Percentiles rank a stretch among this genome's conserved stretches.
Conservation (phyloP, 37 sponge, comb jelly and placozoan genomes). For the Hormiphora californensis region DNA sequence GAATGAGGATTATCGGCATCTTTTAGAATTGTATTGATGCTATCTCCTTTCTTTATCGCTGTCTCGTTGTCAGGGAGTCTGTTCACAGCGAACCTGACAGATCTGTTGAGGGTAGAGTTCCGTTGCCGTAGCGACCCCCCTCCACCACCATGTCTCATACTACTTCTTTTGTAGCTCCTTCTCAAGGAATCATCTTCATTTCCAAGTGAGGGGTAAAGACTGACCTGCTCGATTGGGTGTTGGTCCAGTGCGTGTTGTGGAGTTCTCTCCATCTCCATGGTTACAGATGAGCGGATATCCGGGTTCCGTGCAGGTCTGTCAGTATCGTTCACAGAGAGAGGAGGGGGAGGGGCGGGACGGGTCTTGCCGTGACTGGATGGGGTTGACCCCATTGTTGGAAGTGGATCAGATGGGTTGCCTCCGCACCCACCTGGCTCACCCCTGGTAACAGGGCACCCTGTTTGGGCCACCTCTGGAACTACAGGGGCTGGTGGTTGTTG, state of each 20-base stretch:
- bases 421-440: not conserved
- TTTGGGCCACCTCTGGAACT: not conserved
- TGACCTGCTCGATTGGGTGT: conserved; percentile 17
- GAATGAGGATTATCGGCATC: not conserved
- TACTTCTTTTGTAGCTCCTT: not conserved
- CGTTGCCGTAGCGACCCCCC: too few species aligned
- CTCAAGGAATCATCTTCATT: not conserved
- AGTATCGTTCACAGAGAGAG: too few species aligned
- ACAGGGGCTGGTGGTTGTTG: not conserved
- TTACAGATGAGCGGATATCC: too few species aligned
- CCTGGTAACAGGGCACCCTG: not conserved
- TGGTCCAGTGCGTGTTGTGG: too few species aligned
- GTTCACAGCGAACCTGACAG: not conserved
- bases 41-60: not conserved
- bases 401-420: not conserved
- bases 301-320: not conserved
- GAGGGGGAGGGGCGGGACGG: conserved; percentile 20
- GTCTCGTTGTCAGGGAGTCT: not conserved
- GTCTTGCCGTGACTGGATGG: conserved; percentile 5
- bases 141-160: not conserved
- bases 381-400: not conserved
- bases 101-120: not conserved
- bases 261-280: too few species aligned
- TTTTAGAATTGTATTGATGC: not conserved
- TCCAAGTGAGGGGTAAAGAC: not conserved